Percentiles rank a stretch among this genome's conserved stretches.
Conservation (phyloP, 1,140 invertebrate species). For the Anastrepha obliqua region DNA sequence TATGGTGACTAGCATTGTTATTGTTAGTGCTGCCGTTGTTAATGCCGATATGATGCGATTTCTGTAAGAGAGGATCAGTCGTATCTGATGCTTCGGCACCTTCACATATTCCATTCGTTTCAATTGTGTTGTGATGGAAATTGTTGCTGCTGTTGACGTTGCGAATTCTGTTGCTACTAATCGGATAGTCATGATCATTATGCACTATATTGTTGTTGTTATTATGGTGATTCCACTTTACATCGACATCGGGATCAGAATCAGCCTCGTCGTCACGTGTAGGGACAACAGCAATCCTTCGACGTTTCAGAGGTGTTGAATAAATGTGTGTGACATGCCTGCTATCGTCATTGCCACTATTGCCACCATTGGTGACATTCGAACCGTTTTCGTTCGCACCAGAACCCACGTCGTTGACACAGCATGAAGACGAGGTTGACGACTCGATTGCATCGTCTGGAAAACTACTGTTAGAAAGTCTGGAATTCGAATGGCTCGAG, state of each 20-base stretch:
- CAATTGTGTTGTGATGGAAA: constrained; percentile 6
- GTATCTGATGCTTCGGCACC: not conserved
- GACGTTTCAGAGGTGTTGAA: constrained; percentile 53
- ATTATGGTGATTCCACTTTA: not conserved
- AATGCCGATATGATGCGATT: constrained; percentile 35
- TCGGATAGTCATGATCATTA: constrained; percentile 35
- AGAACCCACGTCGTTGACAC: not conserved
- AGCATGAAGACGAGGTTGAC: constrained; percentile 32
- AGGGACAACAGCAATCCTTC: constrained; percentile 31
- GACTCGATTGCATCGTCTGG: constrained; percentile 51
- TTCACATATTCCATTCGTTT: constrained; percentile 29
- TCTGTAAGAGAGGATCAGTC: constrained; percentile 10
- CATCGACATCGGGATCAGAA: constrained; percentile 34
- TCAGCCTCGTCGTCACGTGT: not conserved
- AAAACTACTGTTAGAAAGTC: constrained; percentile 56
- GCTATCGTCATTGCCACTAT: not conserved
- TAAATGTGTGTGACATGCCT: not conserved
- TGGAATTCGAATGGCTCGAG: constrained; percentile 58
- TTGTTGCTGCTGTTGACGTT: not conserved
- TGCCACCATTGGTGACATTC: not conserved
- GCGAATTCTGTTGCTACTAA: constrained; percentile 17
- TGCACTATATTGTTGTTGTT: constrained; percentile 4
- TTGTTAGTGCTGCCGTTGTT: constrained; percentile 47
- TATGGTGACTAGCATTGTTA: constrained; percentile 48
- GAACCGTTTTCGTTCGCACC: not conserved